phyloP scores from a whole-genome alignment of 2,888 invertebrate species.

The Diloba caeruleocephala region DNA sequence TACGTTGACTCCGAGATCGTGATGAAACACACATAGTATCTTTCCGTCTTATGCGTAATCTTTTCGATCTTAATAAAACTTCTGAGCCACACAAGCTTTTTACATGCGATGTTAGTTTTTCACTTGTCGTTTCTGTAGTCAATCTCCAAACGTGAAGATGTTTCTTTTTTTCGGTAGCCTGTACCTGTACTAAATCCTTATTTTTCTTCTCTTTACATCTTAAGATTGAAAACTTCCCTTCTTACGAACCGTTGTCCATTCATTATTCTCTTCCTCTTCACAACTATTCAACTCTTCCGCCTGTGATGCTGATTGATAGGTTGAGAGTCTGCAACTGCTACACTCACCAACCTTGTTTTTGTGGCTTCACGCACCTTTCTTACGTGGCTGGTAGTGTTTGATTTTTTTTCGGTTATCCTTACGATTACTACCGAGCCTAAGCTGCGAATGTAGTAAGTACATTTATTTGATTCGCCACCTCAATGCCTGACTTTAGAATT shows the following conservation, averaged over 20 bases:
- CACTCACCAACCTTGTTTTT: background rate
- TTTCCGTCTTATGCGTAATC: constrained; percentile 5
- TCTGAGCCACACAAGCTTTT: constrained; percentile 3
- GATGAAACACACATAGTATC: background rate
- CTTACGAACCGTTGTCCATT: background rate
- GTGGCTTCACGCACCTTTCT: background rate
- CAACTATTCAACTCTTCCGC: background rate
- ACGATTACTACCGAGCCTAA: too few relatives aligned
- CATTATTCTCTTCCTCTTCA: constrained; percentile 1
- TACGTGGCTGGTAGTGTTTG: background rate
- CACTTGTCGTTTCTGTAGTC: background rate
- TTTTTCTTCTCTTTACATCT: constrained; percentile 1
- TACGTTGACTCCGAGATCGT: background rate
- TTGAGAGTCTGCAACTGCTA: background rate
- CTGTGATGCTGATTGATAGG: background rate
- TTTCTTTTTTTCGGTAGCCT: constrained; percentile 9
- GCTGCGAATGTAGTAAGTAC: too few relatives aligned
- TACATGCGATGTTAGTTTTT: constrained; percentile 5
- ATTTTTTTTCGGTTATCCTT: too few relatives aligned
- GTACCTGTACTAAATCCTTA: constrained; percentile 3
- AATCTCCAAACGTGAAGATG: constrained; percentile 13
- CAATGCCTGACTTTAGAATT: too few relatives aligned
- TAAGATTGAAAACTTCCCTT: constrained; percentile 2
- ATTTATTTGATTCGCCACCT: too few relatives aligned
- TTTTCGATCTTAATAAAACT: constrained; percentile 1